A percentile compares a stretch with the other conserved stretches of the same genome.
Evolutionary conservation across 2,797 vertebrate genomes (phyloP).

Genomic region (Falco peregrinus): DNA sequence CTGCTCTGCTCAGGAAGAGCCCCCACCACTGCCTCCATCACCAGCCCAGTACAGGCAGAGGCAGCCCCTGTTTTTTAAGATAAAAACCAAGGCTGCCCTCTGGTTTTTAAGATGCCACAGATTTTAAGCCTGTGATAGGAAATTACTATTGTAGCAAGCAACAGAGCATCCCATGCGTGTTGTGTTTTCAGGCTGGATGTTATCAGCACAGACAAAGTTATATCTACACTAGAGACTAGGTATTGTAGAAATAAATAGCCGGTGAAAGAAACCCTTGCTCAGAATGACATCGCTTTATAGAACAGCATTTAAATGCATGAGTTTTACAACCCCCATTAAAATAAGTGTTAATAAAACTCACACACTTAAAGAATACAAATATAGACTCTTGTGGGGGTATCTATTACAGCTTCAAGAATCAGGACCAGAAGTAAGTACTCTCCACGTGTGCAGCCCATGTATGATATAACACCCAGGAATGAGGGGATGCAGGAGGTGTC

Average conservation of each 20-base stretch:
- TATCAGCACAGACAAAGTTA: neutral
- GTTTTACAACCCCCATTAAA: slow-evolving; percentile 28
- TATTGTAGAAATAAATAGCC: neutral
- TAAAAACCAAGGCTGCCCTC: neutral
- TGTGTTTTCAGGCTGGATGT: neutral
- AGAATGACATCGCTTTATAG: neutral
- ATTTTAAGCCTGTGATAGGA: neutral
- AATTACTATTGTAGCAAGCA: neutral
- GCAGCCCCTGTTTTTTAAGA: neutral
- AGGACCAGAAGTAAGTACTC: neutral
- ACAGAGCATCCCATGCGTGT: neutral
- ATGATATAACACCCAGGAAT: accelerated
- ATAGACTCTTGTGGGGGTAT: neutral
- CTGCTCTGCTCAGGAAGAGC: neutral
- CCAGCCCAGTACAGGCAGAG: neutral
- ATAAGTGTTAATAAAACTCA: neutral
- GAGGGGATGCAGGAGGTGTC: too few species aligned
- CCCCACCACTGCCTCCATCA: accelerated
- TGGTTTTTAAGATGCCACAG: neutral
- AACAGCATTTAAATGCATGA: neutral
- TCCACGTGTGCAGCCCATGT: neutral
- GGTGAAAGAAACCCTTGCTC: neutral
- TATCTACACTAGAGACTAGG: neutral
- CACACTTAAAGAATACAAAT: neutral
- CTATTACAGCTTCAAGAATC: neutral